Conservation (phyloP, 2,797 vertebrate species). For the Leptoclinus maculatus region DNA sequence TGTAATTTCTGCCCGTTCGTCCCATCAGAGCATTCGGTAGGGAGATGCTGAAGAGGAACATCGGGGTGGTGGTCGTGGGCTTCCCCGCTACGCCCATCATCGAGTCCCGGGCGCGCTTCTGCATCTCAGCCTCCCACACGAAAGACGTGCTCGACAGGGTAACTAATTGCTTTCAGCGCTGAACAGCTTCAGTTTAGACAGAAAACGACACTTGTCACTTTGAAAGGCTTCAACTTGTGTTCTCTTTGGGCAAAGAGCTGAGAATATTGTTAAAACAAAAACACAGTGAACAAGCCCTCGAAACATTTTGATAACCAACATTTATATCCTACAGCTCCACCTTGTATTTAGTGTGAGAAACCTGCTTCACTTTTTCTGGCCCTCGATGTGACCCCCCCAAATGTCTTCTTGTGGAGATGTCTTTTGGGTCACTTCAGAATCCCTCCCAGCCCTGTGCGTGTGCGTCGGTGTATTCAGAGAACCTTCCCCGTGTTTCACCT, state of each 20-base stretch:
- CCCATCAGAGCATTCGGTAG: constrained; percentile 90
- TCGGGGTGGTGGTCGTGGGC: constrained; percentile 95
- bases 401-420: background rate
- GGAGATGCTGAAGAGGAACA: constrained; percentile 94
- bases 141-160: constrained; percentile 92
- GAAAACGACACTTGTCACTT: background rate
- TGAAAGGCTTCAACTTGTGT: background rate
- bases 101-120: constrained; percentile 95
- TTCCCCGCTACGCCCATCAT: constrained; percentile 98
- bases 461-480: background rate
- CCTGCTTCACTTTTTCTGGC: background rate
- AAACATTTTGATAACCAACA: too few relatives aligned
- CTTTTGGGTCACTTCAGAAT: background rate
- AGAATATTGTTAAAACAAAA: background rate
- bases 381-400: too few relatives aligned
- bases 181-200: background rate
- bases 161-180: constrained; percentile 36
- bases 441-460: background rate
- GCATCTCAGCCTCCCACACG: constrained; percentile 93
- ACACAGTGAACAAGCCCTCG: background rate
- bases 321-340: background rate
- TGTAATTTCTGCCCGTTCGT: background rate
- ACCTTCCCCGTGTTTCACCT: constrained; percentile 8
- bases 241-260: background rate
- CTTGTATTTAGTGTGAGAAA: background rate